Percentiles rank a stretch among this genome's conserved stretches.
phyloP scores from a whole-genome alignment of 2,113 vertebrate genomes.

The Labrus mixtus region DNA sequence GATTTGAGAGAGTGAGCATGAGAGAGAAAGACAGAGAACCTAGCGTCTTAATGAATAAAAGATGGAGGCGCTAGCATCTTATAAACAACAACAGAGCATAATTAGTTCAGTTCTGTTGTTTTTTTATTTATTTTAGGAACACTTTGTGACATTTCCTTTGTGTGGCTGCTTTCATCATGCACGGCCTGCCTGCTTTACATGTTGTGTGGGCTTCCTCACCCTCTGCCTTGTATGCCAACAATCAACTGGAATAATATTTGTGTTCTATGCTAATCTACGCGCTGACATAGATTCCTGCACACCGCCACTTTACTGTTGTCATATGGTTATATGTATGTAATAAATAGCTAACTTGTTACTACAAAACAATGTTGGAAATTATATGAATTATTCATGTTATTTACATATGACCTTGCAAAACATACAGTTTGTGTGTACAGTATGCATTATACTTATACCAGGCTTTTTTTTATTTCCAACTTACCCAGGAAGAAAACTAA shows the following conservation, averaged over 20 bases:
- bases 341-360: neutral
- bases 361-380: neutral
- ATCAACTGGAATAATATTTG: slow-evolving; percentile 45
- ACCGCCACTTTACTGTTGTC: neutral
- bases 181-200: slow-evolving; percentile 47
- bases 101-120: slow-evolving; percentile 78
- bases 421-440: neutral
- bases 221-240: slow-evolving; percentile 42
- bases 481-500: neutral
- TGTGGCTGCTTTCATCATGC: slow-evolving; percentile 62
- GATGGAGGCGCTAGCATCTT: slow-evolving; percentile 67
- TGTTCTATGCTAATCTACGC: slow-evolving; percentile 38
- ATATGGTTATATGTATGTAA: neutral
- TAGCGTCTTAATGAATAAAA: slow-evolving; percentile 82
- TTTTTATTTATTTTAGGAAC: slow-evolving; percentile 79
- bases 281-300: slow-evolving; percentile 29
- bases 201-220: slow-evolving; percentile 35
- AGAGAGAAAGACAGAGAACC: slow-evolving; percentile 69
- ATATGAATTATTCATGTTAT: slow-evolving; percentile 2
- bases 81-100: slow-evolving; percentile 79
- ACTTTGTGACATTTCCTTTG: slow-evolving; percentile 76
- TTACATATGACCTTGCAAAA: neutral
- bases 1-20: slow-evolving; percentile 73
- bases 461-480: neutral
- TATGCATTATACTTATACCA: neutral